A percentile compares a stretch with the other conserved stretches of the same genome.
Evolutionary conservation across 2,888 invertebrate species (phyloP).

Genomic region (Brenthis hecate): DNA sequence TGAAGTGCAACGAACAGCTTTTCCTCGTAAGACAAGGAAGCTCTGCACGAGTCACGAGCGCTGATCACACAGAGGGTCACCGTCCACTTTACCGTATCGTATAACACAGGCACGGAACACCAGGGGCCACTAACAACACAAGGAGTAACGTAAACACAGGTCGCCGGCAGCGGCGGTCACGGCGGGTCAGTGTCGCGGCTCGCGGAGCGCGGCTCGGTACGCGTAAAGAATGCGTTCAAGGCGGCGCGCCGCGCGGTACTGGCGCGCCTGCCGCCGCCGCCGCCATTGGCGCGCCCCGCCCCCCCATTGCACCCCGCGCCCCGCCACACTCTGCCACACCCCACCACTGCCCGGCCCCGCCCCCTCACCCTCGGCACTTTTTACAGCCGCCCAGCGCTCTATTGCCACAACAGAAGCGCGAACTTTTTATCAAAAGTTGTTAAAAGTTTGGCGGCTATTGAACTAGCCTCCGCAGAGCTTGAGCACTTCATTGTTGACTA

Average conservation of each 20-base stretch:
- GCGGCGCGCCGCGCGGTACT: slow-evolving; percentile 61
- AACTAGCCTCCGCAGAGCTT: no score
- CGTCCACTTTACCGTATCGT: slow-evolving; percentile 5
- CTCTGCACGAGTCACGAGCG: neutral
- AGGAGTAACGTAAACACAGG: slow-evolving; percentile 6
- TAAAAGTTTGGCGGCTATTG: neutral
- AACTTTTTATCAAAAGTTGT: slow-evolving; percentile 5
- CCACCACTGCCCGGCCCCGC: neutral
- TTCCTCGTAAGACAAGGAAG: neutral
- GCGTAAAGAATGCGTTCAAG: slow-evolving; percentile 44
- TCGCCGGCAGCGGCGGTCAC: slow-evolving; percentile 7
- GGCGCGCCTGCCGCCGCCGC: slow-evolving; percentile 40
- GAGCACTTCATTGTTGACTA: neutral
- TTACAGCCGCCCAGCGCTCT: slow-evolving; percentile 1
- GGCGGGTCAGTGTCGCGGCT: slow-evolving; percentile 14
- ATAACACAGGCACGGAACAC: slow-evolving; percentile 15
- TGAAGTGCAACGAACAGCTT: no score
- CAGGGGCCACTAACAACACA: slow-evolving; percentile 5
- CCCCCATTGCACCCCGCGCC: neutral
- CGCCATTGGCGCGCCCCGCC: slow-evolving; percentile 34
- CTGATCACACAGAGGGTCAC: neutral
- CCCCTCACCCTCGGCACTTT: neutral
- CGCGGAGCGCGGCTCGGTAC: slow-evolving; percentile 31
- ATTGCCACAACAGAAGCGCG: neutral
- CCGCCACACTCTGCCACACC: neutral